Conservation (phyloP, 2,797 vertebrate genomes). For the Eidolon dupreanum region DNA sequence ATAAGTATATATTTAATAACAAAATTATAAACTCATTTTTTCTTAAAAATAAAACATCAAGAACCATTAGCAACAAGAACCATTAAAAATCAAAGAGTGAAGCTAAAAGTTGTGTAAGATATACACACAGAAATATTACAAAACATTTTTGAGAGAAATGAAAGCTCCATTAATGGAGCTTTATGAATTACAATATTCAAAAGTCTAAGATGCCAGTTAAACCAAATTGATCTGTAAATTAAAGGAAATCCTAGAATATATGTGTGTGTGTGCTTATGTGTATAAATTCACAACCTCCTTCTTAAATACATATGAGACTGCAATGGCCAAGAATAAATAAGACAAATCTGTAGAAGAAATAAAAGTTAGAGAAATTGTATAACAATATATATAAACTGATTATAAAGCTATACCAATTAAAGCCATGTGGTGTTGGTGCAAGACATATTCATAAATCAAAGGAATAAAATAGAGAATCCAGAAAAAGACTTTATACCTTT, state of each 20-base stretch:
- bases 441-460: constrained; percentile 42
- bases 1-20: neutral
- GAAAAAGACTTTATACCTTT: neutral
- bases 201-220: neutral
- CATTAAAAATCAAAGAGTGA: neutral
- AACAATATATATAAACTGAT: constrained; percentile 22
- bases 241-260: neutral
- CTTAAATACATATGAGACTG: neutral
- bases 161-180: neutral
- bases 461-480: neutral
- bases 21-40: neutral
- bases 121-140: neutral
- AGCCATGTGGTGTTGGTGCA: neutral
- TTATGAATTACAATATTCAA: neutral
- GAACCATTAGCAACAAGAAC: neutral
- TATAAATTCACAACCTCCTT: neutral
- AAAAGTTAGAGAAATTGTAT: constrained; percentile 13
- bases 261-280: neutral
- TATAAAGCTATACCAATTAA: constrained; percentile 38
- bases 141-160: constrained; percentile 1
- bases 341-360: constrained; percentile 8
- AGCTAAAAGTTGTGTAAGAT: neutral
- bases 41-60: neutral
- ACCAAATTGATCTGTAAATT: constrained; percentile 14
- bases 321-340: neutral